Base-by-base conservation (phyloP, 1,140 invertebrate species). In the Colletes latitarsis region DNA sequence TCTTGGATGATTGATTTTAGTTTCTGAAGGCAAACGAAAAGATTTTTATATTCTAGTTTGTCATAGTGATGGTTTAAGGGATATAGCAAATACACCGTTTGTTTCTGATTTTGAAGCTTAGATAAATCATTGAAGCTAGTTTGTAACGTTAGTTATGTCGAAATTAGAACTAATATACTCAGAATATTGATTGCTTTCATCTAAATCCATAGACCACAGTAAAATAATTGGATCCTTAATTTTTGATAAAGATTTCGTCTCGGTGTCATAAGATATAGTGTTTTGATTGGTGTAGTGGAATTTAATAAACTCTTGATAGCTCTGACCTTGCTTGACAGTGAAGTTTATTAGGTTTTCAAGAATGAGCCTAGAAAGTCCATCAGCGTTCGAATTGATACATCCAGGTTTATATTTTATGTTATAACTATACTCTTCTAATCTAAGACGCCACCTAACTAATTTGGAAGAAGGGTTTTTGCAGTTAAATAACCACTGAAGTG, bases 261-360 rank as follows among this genome's bases (percentile, higher is more conserved):
- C 53, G 1, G 2, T 57, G n/a, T 70, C 46, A 46, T n/a, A 39
- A 71, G 10, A 43, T 58, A 57, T 57, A 1, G 5, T 30, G 6
- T 70, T 39, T 9, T 57, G 53, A 57, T 60, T 72, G 5, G 57
- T 72, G 17, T 72, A 72, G 21, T 72, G 70, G 5, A 62, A 72
- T 62, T 73, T 73, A 39, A 73, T 43, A 49, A 73, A 73, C 15
- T 73, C 58, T 52, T 63, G 57, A 21, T 52, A 73, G 3, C 14
- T 63, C 4, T 60, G 39, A 3, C 5, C 10, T 21, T 72, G 55
- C 2, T 41, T 57, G 39, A 19, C 6, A 15, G 69, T 60, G 0
- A 57, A 9, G 15, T 71, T 60, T 60, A 52, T 60, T 60, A 5
- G 12, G 21, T 15, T 72, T 72, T 46, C 12, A 8, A 17, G 9